Conservation (phyloP, 2,113 vertebrate genomes). For the Nettapus auritus region DNA sequence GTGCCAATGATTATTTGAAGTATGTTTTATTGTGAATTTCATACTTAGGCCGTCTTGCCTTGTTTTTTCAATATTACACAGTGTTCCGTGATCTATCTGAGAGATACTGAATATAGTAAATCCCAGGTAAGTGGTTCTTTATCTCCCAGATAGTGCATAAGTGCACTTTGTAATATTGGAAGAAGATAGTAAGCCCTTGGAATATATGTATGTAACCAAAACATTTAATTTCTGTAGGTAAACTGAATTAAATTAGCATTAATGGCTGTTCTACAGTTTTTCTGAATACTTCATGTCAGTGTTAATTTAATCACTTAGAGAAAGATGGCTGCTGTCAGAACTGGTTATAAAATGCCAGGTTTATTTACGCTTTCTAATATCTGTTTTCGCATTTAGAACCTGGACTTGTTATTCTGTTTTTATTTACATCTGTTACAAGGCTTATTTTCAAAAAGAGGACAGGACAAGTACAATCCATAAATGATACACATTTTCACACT, state of each 20-base stretch:
- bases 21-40: conserved; percentile 21
- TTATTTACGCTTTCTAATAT: background rate
- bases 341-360: background rate
- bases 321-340: conserved; percentile 39
- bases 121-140: conserved; percentile 36
- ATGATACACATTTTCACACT: background rate
- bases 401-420: background rate
- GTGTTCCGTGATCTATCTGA: conserved; percentile 9
- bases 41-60: conserved; percentile 1
- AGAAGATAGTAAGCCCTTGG: conserved; percentile 1
- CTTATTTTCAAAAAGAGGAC: background rate
- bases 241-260: conserved; percentile 57
- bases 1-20: background rate
- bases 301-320: conserved; percentile 17
- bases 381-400: background rate
- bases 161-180: conserved; percentile 58
- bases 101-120: conserved; percentile 28
- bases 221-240: conserved; percentile 39
- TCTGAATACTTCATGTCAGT: conserved; percentile 6
- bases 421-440: background rate
- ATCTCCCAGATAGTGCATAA: conserved; percentile 23
- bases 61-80: conserved; percentile 36
- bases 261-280: background rate
- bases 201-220: conserved; percentile 19
- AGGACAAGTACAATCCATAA: background rate